These are phyloP conservation scores for Orthonychiurus folsomi DNA, from an alignment of 2,888 invertebrate species.

Conservation along the genomic window DNA sequence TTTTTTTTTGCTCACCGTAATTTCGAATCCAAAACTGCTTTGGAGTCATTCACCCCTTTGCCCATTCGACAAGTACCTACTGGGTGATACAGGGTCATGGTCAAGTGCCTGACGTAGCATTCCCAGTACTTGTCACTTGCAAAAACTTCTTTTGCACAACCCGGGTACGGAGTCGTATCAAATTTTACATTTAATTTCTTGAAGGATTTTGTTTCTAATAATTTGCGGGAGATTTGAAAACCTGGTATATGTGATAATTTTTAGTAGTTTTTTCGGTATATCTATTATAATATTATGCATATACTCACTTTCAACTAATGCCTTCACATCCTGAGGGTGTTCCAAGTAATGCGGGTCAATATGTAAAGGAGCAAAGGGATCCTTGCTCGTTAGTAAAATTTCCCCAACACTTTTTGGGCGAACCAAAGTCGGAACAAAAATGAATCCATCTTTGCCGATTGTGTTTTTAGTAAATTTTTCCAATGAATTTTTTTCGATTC, in stretches of 20 bases:
- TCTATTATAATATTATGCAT: neutral
- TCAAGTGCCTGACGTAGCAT: slow-evolving; percentile 53
- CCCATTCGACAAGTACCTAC: slow-evolving; percentile 61
- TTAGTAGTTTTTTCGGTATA: neutral
- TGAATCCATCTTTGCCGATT: slow-evolving; percentile 26
- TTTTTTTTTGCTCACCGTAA: slow-evolving; percentile 18
- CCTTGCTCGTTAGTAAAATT: neutral
- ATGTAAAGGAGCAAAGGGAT: neutral
- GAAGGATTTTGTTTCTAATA: slow-evolving; percentile 1
- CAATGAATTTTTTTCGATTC: slow-evolving; percentile 4
- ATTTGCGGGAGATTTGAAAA: neutral
- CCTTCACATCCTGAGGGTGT: slow-evolving; percentile 29
- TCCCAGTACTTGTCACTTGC: slow-evolving; percentile 50
- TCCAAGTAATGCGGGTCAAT: slow-evolving; percentile 34
- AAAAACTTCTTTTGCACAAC: slow-evolving; percentile 10
- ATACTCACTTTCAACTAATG: slow-evolving; percentile 28
- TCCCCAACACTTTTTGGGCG: slow-evolving; percentile 22
- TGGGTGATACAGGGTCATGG: slow-evolving; percentile 55
- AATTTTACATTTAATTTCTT: neutral
- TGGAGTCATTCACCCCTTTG: slow-evolving; percentile 16
- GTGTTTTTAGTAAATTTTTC: slow-evolving; percentile 11
- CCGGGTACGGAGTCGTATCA: neutral
- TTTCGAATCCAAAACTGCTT: slow-evolving; percentile 35
- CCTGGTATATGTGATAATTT: neutral
- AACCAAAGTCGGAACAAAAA: slow-evolving; percentile 17